phyloP scores from a whole-genome alignment of 2,797 vertebrate genomes.

The Sparidentex hasta region DNA sequence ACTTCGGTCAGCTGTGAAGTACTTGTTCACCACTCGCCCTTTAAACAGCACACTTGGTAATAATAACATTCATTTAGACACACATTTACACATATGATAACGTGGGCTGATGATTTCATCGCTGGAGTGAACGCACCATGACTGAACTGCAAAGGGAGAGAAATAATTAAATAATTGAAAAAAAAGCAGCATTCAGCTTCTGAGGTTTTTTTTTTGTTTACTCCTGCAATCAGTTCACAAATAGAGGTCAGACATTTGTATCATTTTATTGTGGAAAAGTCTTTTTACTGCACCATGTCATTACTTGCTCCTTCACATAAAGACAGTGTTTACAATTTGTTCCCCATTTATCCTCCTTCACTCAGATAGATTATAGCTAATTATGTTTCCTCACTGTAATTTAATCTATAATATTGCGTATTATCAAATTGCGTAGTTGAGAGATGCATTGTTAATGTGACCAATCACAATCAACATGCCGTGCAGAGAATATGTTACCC shows the following conservation, averaged over 20 bases:
- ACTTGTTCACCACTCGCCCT: neutral
- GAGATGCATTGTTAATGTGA: neutral
- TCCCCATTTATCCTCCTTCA: neutral
- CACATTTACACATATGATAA: neutral
- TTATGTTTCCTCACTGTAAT: neutral
- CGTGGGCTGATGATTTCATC: neutral
- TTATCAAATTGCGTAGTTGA: neutral
- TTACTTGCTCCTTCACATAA: neutral
- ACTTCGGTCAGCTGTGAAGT: neutral
- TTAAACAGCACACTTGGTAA: neutral
- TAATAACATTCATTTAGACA: neutral
- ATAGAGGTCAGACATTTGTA: slow-evolving; percentile 16
- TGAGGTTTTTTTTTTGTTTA: neutral
- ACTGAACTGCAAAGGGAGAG: neutral
- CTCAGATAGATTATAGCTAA: neutral
- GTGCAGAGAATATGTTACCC: neutral
- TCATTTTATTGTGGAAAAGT: neutral
- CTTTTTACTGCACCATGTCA: neutral
- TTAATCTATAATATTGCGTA: neutral
- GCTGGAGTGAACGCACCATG: neutral
- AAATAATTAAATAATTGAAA: too few species aligned
- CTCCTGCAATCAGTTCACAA: neutral
- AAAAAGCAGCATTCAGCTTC: slow-evolving; percentile 13
- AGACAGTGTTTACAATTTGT: neutral
- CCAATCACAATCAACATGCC: neutral